Evolutionary conservation across 2,797 vertebrate species (phyloP), one percentile per base, ranked within the genome.

Genomic region (Otolemur crassicaudatus): DNA sequence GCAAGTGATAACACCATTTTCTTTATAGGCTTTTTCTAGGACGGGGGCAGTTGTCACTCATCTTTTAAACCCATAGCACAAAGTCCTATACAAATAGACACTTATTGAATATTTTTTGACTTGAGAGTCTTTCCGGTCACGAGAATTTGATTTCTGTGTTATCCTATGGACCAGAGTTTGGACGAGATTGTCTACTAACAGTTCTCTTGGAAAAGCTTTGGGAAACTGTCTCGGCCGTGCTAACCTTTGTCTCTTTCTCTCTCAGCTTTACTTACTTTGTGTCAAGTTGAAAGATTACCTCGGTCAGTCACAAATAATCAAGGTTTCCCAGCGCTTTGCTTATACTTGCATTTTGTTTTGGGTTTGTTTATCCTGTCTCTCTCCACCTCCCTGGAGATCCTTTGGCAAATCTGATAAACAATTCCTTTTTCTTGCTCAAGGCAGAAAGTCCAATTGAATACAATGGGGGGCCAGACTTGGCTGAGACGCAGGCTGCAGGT

Each of bases 391-490:
- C 80, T 0, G 3, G 97, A 97, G 97, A 97, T 98, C 91, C 95
- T 98, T 93, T 96, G 97, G 96, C 97, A 98, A 90, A 95, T 97
- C 94, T 98, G 98, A 98, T 98, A 98, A 98, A 98, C 98, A 98
- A 98, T 79, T 95, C 94, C 94, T 98, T 98, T 96, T 98, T 98
- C 98, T 98, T 98, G 98, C 98, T 97, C 61, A 60, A 97, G 98
- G 97, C 98, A 98, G 97, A 97, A 97, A 98, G 96, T 97, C 94
- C 97, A 94, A 82, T 95, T 23, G 98, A 97, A 98, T 97, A 98
- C 98, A 99, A 98, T 98, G 98, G 98, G 97, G 98, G 98, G 97
- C 98, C 98, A 97, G 96, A 96, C 96, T 98, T 98, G 98, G 98
- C 94, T 2, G 96, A 95, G 90, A 75, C 49, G 95, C 95, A 58